Base-by-base conservation (phyloP, 2,888 invertebrate species). In the Ecliptopera silaceata region DNA sequence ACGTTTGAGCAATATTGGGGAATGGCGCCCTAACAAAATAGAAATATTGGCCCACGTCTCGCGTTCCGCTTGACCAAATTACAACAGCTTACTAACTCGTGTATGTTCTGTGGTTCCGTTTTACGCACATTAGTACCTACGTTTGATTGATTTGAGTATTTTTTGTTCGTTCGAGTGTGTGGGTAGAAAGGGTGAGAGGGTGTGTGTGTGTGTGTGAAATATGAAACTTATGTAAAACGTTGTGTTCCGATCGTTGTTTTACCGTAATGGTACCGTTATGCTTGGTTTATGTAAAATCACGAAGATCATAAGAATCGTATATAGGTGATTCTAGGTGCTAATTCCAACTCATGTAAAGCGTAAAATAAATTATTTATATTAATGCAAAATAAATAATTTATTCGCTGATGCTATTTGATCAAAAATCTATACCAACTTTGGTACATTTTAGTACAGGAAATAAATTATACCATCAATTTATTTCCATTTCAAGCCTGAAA, bases 11-110 rank as follows among this genome's bases (percentile, higher is more conserved):
- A 66, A 67, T 67, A 69, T 61, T 50, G 20, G 59, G 49, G 61
- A 58, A 59, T 52, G 56, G 58, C 42, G 61, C 50, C 62, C 61
- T 65, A 64, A 64, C 65, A 65, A 63, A 64, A 66, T 64, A 63
- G 59, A 66, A 63, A 67, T 69, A 67, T 69, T 65, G 65, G 64
- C 58, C 43, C 69, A 67, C 69, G 69, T 67, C 62, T 41, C 31
- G 42, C 15, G 34, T 38, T 44, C 47, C 47, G 59, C 63, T 61
- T 64, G 63, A 61, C 66, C 66, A 66, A 66, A 64, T 66, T 66
- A 61, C 29, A 11, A 26, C 13, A 56, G 45, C 8, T 42, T 55
- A 51, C 20, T 12, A 6, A 22, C 22, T 47, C 6, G 4, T 13
- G 5, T 6, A 6, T 20, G 10, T 4, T 36, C 54, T 50, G 34